Conservation (phyloP, 2,113 vertebrate genomes). For the Campylomormyrus numenius region DNA sequence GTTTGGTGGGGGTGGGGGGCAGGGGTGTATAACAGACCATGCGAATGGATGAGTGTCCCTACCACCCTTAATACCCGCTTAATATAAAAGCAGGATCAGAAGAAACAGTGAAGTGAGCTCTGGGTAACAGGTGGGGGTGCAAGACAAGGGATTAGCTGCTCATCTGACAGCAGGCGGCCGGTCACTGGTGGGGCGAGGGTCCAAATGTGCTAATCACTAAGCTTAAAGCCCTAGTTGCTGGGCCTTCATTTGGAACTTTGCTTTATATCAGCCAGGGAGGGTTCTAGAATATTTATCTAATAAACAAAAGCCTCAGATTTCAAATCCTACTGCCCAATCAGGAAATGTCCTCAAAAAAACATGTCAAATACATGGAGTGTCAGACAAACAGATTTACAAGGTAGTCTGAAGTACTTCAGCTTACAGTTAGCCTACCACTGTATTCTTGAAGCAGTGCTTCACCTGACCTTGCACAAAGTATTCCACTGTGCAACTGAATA, state of each 20-base stretch:
- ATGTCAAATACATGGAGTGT: background rate
- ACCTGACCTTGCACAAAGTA: background rate
- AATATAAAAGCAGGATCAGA: background rate
- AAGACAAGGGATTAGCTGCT: background rate
- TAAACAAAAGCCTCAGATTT: background rate
- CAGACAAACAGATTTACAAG: background rate
- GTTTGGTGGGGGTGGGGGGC: background rate
- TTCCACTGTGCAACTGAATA: background rate
- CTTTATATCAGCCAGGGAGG: background rate
- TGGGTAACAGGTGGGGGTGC: background rate
- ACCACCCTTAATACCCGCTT: background rate
- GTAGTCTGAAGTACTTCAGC: background rate
- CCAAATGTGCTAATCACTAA: background rate
- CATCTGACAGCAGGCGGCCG: background rate
- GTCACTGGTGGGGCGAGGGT: background rate
- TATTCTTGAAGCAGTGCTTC: background rate
- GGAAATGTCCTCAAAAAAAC: background rate
- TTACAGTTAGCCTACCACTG: background rate
- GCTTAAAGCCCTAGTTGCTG: background rate
- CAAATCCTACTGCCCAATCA: background rate
- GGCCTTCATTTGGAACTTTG: background rate
- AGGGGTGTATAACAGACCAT: conserved; percentile 28
- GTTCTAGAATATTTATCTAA: background rate
- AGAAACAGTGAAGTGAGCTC: background rate
- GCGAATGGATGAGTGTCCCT: background rate